Evolutionary conservation across 2,113 vertebrate genomes (phyloP), one percentile per base, ranked within the genome.

Genomic region (Calyptommatus sinebrachiatus): DNA sequence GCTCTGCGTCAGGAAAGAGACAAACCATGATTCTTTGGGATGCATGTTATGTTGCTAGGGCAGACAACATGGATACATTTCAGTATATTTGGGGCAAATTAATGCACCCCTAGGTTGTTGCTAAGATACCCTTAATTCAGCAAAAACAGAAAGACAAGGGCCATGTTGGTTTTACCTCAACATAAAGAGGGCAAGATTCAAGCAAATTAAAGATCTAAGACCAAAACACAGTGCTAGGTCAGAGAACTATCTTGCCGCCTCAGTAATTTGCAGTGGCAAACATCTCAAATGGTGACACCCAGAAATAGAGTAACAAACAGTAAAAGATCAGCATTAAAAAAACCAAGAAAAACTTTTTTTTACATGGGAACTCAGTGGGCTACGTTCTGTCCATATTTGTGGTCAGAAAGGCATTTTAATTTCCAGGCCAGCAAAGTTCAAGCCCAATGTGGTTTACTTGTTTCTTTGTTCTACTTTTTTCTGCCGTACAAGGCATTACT

Each of bases 81-180:
- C n/a, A 86, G 81, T 16, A 68, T n/a, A 9, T 31, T 60, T 21
- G 80, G 16, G 53, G 63, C 9, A 67, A 63, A 29, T 22, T 28
- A 66, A 67, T 3, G 41, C 66, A 29, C 14, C n/a, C 11, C 61
- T 62, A 11, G 26, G 62, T 46, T 26, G 21, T 57, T 28, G 18
- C 6, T 41, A 63, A 9, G 70, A 22, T 28, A 70, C 74, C 24
- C 78, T 74, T 12, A 85, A 77, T 70, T 78, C 48, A 84, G 48
- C 5, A 68, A 0, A 28, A 4, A 35, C 5, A 1, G 63, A 61
- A 82, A 88, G 87, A 0, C 65, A 60, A 65, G 63, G 14, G 63
- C 12, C 12, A 28, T 18, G 5, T 14, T 65, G 63, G 26, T 65
- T 28, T n/a, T 65, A 65, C 63, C 28, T 28, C 63, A 65, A 12